Percentiles rank a stretch among this genome's conserved stretches.
Conservation (phyloP, 2,888 invertebrate species). For the Atherix ibis region DNA sequence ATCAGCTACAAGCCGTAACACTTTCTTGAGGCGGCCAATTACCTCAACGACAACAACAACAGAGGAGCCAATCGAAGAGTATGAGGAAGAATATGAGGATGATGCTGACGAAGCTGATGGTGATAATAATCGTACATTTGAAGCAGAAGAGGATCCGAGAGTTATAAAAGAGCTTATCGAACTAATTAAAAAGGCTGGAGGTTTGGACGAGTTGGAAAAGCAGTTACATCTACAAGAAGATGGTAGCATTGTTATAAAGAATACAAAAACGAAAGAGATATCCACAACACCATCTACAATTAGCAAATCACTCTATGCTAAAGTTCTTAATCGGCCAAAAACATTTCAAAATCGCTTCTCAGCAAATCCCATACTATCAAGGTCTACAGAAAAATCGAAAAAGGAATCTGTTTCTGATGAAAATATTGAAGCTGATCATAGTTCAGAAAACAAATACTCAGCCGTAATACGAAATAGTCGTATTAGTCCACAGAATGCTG, state of each 20-base stretch:
- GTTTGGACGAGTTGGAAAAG: conserved; percentile 72
- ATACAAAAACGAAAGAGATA: conserved; percentile 25
- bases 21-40: conserved; percentile 29
- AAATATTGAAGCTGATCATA: conserved; percentile 6
- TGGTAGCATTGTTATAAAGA: conserved; percentile 35
- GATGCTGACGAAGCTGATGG: neutral
- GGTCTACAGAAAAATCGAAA: conserved; percentile 6
- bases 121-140: conserved; percentile 11
- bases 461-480: conserved; percentile 46
- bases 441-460: conserved; percentile 33
- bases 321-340: conserved; percentile 41
- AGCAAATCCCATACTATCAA: conserved; percentile 14
- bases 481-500: conserved; percentile 41
- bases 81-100: conserved; percentile 33
- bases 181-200: conserved; percentile 74
- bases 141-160: conserved; percentile 31
- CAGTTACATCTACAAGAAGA: conserved; percentile 45
- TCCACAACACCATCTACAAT: conserved; percentile 47
- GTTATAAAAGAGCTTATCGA: conserved; percentile 72
- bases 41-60: conserved; percentile 33
- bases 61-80: conserved; percentile 35
- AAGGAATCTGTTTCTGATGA: conserved; percentile 10
- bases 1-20: conserved; percentile 31
- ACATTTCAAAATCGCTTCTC: conserved; percentile 25
- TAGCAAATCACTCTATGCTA: conserved; percentile 60